These are phyloP conservation scores for Hetaerina americana DNA, from an alignment of 1,140 invertebrate genomes.

Conservation along the genomic window DNA sequence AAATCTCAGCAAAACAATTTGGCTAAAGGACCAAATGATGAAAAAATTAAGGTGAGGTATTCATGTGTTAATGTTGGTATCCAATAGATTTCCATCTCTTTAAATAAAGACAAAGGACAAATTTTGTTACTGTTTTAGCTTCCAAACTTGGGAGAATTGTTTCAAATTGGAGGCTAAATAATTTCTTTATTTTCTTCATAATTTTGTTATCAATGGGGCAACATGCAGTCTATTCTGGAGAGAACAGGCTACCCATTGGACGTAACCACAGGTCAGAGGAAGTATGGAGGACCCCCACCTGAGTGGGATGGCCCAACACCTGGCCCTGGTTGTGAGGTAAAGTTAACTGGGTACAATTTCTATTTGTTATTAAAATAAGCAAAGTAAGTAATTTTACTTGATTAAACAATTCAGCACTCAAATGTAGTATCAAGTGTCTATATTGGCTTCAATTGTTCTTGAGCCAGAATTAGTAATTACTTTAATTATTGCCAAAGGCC, in stretches of 20 bases:
- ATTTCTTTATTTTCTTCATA: background rate
- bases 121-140: slow-evolving; percentile 7
- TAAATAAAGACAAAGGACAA: too few relatives aligned
- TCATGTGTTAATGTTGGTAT: background rate
- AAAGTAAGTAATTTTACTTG: too few relatives aligned
- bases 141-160: slow-evolving; percentile 5
- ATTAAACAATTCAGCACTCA: too few relatives aligned
- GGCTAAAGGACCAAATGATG: slow-evolving; percentile 79
- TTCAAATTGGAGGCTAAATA: background rate
- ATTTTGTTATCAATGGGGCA: background rate
- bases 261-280: slow-evolving; percentile 96
- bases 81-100: too few relatives aligned
- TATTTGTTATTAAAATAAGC: too few relatives aligned
- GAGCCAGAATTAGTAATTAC: too few relatives aligned
- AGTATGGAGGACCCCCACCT: slow-evolving; percentile 94
- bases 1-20: slow-evolving; percentile 20
- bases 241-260: slow-evolving; percentile 93
- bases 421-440: too few relatives aligned
- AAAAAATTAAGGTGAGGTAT: slow-evolving; percentile 78
- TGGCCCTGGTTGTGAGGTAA: slow-evolving; percentile 82
- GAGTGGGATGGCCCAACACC: slow-evolving; percentile 82
- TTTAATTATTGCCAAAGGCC: too few relatives aligned
- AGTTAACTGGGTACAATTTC: slow-evolving; percentile 12
- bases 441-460: too few relatives aligned
- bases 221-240: slow-evolving; percentile 64